Base-by-base conservation (phyloP, 2,113 vertebrate species). In the Hydropotes inermis region DNA sequence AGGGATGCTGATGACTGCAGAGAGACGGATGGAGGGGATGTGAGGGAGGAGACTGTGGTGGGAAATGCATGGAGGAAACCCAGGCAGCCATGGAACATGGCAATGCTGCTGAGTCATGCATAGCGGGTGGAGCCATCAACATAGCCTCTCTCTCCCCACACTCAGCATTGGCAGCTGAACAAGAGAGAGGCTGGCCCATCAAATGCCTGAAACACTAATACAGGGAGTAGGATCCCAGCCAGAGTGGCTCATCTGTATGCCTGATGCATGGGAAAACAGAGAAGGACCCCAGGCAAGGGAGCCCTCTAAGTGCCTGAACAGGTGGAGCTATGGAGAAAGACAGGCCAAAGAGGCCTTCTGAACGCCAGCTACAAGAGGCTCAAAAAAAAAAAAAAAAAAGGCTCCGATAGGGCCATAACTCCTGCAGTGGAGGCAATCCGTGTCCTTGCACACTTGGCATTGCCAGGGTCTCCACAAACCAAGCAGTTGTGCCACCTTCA, bases 401-500 rank as follows among this genome's bases (percentile, higher is more conserved):
- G 19, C 64, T 19, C 16, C 10, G 33, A 67, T 19, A 36, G 33
- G 16, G 33, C 64, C 16, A n/a, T 67, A 19, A n/a, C 8, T n/a
- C 7, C 64, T 67, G 33, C 0, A 0, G 64, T 67, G 33, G 33
- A 67, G n/a, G 64, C 64, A 67, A 10, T 67, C 33, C 0, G 0
- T 5, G 64, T n/a, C 33, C 64, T n/a, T 67, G 33, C 33, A 67
- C 16, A n/a, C 16, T 67, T 67, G 33, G 33, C 64, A 67, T 67
- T 2, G 0, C 16, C 33, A n/a, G 64, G 33, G 33, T 67, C 33
- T 17, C 64, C 0, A 1, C 64, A 67, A 67, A 4, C 64, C 64
- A 67, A 19, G 64, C 16, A 67, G 64, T 36, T 67, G 64, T 10
- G 33, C 64, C 8, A 19, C 4, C 16, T 67, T n/a, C 33, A 67